Percentiles rank a stretch among this genome's conserved stretches.
phyloP scores from a whole-genome alignment of 2,888 invertebrate genomes.

The Meteorus cinctellus region DNA sequence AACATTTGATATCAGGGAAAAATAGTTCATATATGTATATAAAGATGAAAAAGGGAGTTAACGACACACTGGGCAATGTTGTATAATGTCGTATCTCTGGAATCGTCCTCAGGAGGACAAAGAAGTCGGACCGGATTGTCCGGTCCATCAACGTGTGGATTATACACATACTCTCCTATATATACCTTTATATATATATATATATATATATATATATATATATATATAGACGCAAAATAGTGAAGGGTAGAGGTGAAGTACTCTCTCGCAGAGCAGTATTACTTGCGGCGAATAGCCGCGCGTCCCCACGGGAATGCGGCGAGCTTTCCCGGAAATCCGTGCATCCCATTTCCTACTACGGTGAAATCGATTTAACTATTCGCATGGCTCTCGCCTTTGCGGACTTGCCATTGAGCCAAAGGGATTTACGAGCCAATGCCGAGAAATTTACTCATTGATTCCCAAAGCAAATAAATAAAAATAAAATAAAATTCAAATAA shows the following conservation, averaged over 20 bases:
- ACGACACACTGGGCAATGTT: slow-evolving; percentile 8
- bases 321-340: slow-evolving; percentile 47
- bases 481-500: slow-evolving; percentile 5
- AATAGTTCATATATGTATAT: slow-evolving; percentile 2
- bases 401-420: slow-evolving; percentile 23
- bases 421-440: slow-evolving; percentile 21
- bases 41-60: slow-evolving; percentile 6
- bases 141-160: slow-evolving; percentile 48
- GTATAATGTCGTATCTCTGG: slow-evolving; percentile 26
- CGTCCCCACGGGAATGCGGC: slow-evolving; percentile 39
- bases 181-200: slow-evolving; percentile 4
- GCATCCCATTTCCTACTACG: slow-evolving; percentile 46
- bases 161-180: slow-evolving; percentile 22
- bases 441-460: slow-evolving; percentile 30
- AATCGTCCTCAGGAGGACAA: slow-evolving; percentile 37
- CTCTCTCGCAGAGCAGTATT: slow-evolving; percentile 38
- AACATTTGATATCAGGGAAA: slow-evolving; percentile 22
- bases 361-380: slow-evolving; percentile 46
- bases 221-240: slow-evolving; percentile 7
- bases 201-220: slow-evolving; percentile 20
- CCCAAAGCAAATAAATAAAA: neutral
- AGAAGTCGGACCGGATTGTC: slow-evolving; percentile 36
- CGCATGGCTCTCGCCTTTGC: slow-evolving; percentile 35
- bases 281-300: slow-evolving; percentile 34
- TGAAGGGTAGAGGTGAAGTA: slow-evolving; percentile 22